phyloP scores from a whole-genome alignment of 2,113 vertebrate species.

The Pseudorasbora parva region DNA sequence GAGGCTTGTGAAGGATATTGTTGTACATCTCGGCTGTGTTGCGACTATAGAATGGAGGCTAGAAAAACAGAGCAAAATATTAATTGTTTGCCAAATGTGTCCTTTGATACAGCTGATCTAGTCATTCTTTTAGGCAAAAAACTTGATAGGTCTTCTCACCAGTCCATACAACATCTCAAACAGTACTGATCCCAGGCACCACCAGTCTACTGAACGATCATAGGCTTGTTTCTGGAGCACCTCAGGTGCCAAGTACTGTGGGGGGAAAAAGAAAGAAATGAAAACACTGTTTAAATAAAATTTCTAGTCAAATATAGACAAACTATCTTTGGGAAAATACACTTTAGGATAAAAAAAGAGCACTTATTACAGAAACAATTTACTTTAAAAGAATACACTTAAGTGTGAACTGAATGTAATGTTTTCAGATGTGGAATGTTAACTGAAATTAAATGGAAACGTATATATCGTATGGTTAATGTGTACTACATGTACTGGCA shows the following conservation, averaged over 20 bases:
- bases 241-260: conserved; percentile 81
- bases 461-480: no score
- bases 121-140: not conserved
- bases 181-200: conserved; percentile 82
- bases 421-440: not conserved
- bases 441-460: no score
- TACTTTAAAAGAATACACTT: not conserved
- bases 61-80: not conserved
- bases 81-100: not conserved
- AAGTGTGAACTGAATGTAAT: not conserved
- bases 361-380: not conserved
- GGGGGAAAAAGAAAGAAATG: not conserved
- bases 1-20: conserved; percentile 80
- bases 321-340: not conserved
- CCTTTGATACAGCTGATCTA: not conserved
- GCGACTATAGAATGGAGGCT: conserved; percentile 84
- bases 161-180: conserved; percentile 86
- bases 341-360: not conserved
- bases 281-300: not conserved
- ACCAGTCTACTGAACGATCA: conserved; percentile 84
- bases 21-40: conserved; percentile 85
- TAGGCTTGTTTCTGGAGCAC: conserved; percentile 84
- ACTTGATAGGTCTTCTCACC: conserved; percentile 63
- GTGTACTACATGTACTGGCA: no score
- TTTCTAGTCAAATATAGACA: not conserved